Conservation (phyloP, 1,140 invertebrate genomes). For the Probaryconus sp. region DNA sequence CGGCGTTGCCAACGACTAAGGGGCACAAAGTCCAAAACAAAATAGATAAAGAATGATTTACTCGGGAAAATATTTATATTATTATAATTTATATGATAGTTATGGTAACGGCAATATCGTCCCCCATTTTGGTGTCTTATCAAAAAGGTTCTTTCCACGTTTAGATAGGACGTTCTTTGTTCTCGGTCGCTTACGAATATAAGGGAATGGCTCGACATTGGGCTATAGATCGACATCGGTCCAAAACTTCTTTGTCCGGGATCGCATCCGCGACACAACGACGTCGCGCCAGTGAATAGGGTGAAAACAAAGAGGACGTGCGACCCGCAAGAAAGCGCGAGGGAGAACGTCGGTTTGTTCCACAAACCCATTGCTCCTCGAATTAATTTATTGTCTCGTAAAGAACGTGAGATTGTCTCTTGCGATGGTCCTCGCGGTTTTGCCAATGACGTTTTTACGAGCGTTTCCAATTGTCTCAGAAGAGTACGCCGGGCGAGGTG, state of each 20-base stretch:
- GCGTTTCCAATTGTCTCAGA: slow-evolving; percentile 63
- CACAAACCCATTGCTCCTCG: slow-evolving; percentile 57
- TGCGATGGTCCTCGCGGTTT: slow-evolving; percentile 61
- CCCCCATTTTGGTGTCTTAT: no score
- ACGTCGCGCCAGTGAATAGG: slow-evolving; percentile 34
- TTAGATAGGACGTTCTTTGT: slow-evolving; percentile 21
- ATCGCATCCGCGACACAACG: slow-evolving; percentile 35
- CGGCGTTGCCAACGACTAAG: no score
- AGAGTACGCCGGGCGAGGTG: slow-evolving; percentile 10
- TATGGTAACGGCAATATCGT: no score
- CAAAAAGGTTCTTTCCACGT: slow-evolving; percentile 2
- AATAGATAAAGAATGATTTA: no score
- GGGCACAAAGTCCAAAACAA: no score
- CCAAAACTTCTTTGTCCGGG: slow-evolving; percentile 55
- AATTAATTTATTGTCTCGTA: slow-evolving; percentile 72
- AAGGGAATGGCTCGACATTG: slow-evolving; percentile 42
- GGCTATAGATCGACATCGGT: slow-evolving; percentile 49
- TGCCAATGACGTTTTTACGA: slow-evolving; percentile 72
- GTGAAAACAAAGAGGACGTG: slow-evolving; percentile 54
- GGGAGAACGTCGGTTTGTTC: slow-evolving; percentile 32
- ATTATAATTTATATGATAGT: no score
- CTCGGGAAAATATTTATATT: no score
- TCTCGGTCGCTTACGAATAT: slow-evolving; percentile 35
- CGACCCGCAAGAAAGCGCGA: slow-evolving; percentile 44
- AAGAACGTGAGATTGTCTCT: slow-evolving; percentile 67